phyloP scores from a whole-genome alignment of 2,797 vertebrate genomes.

The Tragopan temminckii region DNA sequence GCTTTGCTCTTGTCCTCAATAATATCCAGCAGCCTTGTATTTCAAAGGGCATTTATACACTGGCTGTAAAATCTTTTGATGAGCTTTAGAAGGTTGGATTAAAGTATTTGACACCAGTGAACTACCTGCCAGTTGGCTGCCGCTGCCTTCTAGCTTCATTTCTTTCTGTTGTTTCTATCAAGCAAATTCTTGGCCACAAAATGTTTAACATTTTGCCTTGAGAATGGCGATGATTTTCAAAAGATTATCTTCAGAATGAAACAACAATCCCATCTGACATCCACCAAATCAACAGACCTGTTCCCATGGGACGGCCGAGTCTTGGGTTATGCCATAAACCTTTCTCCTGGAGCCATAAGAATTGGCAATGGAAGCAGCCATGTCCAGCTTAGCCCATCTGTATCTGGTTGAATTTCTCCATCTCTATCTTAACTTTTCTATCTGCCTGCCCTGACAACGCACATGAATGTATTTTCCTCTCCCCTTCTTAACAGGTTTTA shows the following conservation, averaged over 20 bases:
- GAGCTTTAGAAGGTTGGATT: constrained; percentile 41
- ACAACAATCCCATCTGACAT: neutral
- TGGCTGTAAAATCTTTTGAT: constrained; percentile 39
- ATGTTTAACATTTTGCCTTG: constrained; percentile 1
- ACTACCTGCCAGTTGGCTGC: constrained; percentile 27
- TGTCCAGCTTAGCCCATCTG: neutral
- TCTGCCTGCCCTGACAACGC: neutral
- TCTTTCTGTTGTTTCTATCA: neutral
- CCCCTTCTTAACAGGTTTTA: neutral
- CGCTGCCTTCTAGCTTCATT: neutral
- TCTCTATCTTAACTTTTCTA: neutral
- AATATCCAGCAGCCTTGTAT: constrained; percentile 35
- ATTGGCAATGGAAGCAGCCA: neutral
- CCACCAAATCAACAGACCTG: neutral
- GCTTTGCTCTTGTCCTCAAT: constrained; percentile 34
- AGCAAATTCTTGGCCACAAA: neutral
- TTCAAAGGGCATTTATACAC: neutral
- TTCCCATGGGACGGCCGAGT: neutral
- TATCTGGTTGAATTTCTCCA: neutral
- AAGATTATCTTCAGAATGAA: neutral
- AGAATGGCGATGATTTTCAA: neutral
- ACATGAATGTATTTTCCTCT: neutral
- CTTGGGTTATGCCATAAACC: neutral
- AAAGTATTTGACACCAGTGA: constrained; percentile 29
- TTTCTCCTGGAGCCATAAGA: neutral